Conservation (phyloP, 2,113 vertebrate species). For the Colius striatus region DNA sequence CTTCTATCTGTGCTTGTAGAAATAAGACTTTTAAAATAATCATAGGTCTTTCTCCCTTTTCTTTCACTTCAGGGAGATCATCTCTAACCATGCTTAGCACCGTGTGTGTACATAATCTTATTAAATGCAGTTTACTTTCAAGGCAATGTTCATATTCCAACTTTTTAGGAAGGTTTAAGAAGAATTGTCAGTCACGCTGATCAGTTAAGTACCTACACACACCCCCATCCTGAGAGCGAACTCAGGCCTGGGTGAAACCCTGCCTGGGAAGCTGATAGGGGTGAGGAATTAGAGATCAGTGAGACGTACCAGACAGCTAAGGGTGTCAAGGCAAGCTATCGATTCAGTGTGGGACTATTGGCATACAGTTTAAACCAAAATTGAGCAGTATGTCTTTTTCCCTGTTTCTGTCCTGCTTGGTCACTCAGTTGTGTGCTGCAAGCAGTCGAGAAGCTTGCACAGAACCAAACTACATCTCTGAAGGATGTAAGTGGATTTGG, state of each 20-base stretch:
- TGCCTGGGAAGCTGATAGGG: background rate
- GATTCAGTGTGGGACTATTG: background rate
- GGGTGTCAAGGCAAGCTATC: background rate
- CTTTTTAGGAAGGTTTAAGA: background rate
- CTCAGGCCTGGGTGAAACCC: background rate
- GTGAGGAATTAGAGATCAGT: background rate
- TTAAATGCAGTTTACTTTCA: background rate
- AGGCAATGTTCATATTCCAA: background rate
- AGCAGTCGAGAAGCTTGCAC: background rate
- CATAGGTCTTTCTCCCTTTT: background rate
- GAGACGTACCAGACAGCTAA: background rate
- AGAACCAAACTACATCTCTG: background rate
- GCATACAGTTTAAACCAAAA: background rate
- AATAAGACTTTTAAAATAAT: background rate
- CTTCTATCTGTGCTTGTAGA: background rate
- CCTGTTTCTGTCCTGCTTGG: background rate
- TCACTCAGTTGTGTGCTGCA: background rate
- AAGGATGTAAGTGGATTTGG: background rate
- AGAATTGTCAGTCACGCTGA: background rate
- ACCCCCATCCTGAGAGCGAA: background rate
- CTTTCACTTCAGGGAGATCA: background rate
- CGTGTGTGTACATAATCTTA: accelerated
- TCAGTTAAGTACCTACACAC: background rate
- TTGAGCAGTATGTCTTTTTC: background rate
- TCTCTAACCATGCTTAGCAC: background rate